Conservation (phyloP, 2,797 vertebrate species). For the Ispidina picta region DNA sequence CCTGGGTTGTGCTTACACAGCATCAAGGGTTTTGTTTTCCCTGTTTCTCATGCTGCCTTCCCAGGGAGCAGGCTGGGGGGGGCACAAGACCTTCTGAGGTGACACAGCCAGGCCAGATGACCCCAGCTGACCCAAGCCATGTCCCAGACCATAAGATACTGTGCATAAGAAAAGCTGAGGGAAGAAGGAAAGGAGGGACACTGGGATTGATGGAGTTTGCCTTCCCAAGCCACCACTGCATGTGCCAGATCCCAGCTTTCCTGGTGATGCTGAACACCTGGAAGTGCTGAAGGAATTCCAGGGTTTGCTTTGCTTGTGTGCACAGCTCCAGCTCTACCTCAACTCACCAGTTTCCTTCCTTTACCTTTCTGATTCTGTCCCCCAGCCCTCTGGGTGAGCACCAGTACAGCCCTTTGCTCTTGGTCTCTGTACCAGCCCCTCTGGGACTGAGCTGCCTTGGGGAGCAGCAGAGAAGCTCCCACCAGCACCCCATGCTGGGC, state of each 20-base stretch:
- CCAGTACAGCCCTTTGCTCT: neutral
- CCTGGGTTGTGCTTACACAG: neutral
- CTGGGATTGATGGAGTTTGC: neutral
- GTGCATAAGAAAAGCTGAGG: neutral
- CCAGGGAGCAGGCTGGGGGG: neutral
- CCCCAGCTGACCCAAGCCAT: neutral
- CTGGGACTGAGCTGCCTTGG: neutral
- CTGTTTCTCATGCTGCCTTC: neutral
- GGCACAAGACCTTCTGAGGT: neutral
- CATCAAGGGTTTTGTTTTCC: neutral
- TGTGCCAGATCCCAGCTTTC: neutral
- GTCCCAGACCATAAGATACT: neutral
- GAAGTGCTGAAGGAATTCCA: neutral
- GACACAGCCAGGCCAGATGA: neutral
- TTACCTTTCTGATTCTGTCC: neutral
- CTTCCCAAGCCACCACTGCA: neutral
- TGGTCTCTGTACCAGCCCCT: neutral
- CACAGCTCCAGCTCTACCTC: neutral
- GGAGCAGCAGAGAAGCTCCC: neutral
- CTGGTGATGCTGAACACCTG: neutral
- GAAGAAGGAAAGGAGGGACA: neutral
- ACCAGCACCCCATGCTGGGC: accelerated
- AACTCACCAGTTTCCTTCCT: neutral
- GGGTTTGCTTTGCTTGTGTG: neutral
- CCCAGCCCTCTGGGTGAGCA: too few relatives aligned